Conservation (phyloP, 2,888 invertebrate genomes). For the Orchesellides sinensis region DNA sequence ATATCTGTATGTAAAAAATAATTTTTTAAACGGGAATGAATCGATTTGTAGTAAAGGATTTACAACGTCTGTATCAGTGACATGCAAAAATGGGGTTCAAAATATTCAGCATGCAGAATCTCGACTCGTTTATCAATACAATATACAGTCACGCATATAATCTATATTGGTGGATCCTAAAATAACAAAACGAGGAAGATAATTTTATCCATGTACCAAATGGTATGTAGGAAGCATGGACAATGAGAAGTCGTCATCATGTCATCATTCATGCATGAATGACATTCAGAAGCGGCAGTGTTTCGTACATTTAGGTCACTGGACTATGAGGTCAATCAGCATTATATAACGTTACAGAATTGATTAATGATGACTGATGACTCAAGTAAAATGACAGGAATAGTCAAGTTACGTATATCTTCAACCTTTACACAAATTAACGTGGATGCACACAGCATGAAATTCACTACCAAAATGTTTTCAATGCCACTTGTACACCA, state of each 20-base stretch:
- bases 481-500: conserved; percentile 34
- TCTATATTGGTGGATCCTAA: too few relatives aligned
- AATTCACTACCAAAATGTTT: conserved; percentile 12
- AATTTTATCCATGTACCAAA: too few relatives aligned
- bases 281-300: conserved; percentile 23
- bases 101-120: too few relatives aligned
- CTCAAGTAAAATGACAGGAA: neutral
- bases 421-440: neutral
- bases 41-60: too few relatives aligned
- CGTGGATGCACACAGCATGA: neutral
- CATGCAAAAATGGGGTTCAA: too few relatives aligned
- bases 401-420: neutral
- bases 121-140: too few relatives aligned
- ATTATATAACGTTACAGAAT: conserved; percentile 3
- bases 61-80: too few relatives aligned
- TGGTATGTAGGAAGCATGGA: neutral
- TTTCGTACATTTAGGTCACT: conserved; percentile 29
- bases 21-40: too few relatives aligned
- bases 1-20: too few relatives aligned
- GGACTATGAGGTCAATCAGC: conserved; percentile 54
- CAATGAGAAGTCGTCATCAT: conserved; percentile 11
- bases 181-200: too few relatives aligned
- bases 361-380: conserved; percentile 6
- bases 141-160: too few relatives aligned
- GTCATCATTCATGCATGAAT: neutral